A percentile compares a stretch with the other conserved stretches of the same genome.
These are phyloP conservation scores for Gasteruption jaculator DNA, from an alignment of 2,888 invertebrate species.

Conservation along the genomic window DNA sequence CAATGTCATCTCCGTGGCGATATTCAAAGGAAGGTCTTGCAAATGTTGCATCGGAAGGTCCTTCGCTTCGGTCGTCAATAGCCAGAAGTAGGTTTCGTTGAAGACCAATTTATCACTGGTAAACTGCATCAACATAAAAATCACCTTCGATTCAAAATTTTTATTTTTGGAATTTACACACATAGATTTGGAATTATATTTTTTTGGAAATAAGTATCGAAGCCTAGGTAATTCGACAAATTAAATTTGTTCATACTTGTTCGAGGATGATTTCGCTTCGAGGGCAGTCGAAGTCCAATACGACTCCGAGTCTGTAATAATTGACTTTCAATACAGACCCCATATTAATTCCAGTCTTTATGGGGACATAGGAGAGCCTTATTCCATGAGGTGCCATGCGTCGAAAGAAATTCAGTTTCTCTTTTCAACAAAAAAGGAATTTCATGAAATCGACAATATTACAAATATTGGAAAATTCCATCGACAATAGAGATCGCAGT, in stretches of 20 bases:
- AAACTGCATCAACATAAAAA: no score
- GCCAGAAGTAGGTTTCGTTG: slow-evolving; percentile 41
- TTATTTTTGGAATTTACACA: no score
- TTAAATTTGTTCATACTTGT: slow-evolving; percentile 25
- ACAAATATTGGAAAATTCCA: neutral
- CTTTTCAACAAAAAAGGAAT: slow-evolving; percentile 18
- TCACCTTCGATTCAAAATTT: no score
- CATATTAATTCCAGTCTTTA: slow-evolving; percentile 24
- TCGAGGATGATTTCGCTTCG: slow-evolving; percentile 27
- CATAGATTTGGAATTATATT: neutral
- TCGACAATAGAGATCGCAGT: neutral
- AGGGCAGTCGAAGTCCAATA: slow-evolving; percentile 35
- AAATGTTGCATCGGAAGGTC: slow-evolving; percentile 25
- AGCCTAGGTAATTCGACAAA: neutral
- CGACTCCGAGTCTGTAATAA: slow-evolving; percentile 33
- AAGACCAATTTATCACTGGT: slow-evolving; percentile 27
- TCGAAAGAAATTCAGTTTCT: slow-evolving; percentile 22
- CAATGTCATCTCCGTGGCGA: slow-evolving; percentile 35
- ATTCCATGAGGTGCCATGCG: slow-evolving; percentile 16
- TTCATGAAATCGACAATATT: neutral
- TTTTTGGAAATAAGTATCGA: neutral
- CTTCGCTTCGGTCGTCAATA: slow-evolving; percentile 26
- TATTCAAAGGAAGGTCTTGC: slow-evolving; percentile 28
- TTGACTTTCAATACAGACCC: slow-evolving; percentile 27
- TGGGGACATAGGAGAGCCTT: slow-evolving; percentile 22